phyloP scores from a whole-genome alignment of 2,113 vertebrate genomes.

The Panthera uncia region DNA sequence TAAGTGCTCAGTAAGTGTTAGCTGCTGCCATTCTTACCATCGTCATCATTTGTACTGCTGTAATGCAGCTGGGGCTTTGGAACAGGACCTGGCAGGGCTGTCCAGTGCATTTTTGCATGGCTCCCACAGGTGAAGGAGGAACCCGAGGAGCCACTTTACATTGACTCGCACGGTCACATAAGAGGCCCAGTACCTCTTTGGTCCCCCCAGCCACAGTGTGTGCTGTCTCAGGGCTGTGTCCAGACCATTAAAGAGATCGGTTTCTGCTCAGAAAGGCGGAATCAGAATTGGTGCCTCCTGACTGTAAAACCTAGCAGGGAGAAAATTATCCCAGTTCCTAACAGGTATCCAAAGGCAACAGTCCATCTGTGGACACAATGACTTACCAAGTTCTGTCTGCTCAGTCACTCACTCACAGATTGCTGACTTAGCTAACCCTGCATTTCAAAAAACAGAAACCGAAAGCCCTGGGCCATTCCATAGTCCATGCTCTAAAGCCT shows the following conservation, averaged over 20 bases:
- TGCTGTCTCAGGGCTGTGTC: background rate
- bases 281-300: background rate
- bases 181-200: background rate
- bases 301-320: background rate
- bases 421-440: slow-evolving; percentile 2
- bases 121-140: background rate
- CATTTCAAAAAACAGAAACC: slow-evolving; percentile 48
- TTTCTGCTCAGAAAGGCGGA: slow-evolving; percentile 36
- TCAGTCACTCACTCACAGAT: background rate
- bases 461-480: background rate
- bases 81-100: background rate
- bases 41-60: background rate
- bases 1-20: background rate
- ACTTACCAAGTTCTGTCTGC: background rate
- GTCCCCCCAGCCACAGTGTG: background rate
- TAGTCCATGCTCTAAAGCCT: slow-evolving; percentile 11
- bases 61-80: background rate
- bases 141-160: background rate
- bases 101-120: background rate
- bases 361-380: background rate
- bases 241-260: background rate
- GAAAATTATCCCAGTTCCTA: background rate
- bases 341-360: background rate
- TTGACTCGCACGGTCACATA: background rate
- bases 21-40: background rate